A percentile compares a stretch with the other conserved stretches of the same genome.
phyloP scores from a whole-genome alignment of 1,140 invertebrate species.

The Drosophila murphyi region DNA sequence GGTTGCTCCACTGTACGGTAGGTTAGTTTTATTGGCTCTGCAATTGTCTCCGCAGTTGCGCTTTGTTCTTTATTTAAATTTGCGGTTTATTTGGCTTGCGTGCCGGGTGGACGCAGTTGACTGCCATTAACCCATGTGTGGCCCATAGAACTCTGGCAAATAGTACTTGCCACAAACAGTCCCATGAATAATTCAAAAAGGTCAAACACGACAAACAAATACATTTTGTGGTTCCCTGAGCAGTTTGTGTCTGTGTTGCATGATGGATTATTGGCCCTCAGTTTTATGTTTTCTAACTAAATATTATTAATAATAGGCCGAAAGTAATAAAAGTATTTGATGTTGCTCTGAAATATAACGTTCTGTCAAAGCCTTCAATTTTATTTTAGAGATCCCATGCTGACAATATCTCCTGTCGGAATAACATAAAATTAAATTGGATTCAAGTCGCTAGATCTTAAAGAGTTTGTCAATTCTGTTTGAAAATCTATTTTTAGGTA shows the following conservation, averaged over 20 bases:
- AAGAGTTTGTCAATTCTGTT: too few species aligned
- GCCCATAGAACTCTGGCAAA: conserved; percentile 26
- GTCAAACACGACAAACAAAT: conserved; percentile 52
- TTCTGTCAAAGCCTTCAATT: too few species aligned
- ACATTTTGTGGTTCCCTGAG: conserved; percentile 18
- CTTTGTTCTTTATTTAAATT: conserved; percentile 79
- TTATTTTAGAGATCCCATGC: too few species aligned
- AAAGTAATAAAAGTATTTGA: background rate
- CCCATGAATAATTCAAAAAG: conserved; percentile 79
- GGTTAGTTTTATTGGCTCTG: conserved; percentile 74
- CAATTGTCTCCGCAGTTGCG: conserved; percentile 35
- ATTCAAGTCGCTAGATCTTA: too few species aligned
- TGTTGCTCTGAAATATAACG: background rate
- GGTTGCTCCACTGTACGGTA: conserved; percentile 67
- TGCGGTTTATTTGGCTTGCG: conserved; percentile 66
- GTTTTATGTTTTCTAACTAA: conserved; percentile 19
- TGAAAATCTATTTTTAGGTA: too few species aligned
- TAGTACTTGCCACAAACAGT: background rate
- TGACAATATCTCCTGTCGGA: too few species aligned
- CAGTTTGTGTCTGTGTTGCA: conserved; percentile 39
- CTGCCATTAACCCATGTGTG: conserved; percentile 63
- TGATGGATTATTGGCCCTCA: conserved; percentile 59
- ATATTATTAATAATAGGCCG: background rate
- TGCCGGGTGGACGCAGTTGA: conserved; percentile 69
- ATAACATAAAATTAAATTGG: too few species aligned